Base-by-base conservation (phyloP, 2,888 invertebrate species). In the Branchipolynoe longqiensis region DNA sequence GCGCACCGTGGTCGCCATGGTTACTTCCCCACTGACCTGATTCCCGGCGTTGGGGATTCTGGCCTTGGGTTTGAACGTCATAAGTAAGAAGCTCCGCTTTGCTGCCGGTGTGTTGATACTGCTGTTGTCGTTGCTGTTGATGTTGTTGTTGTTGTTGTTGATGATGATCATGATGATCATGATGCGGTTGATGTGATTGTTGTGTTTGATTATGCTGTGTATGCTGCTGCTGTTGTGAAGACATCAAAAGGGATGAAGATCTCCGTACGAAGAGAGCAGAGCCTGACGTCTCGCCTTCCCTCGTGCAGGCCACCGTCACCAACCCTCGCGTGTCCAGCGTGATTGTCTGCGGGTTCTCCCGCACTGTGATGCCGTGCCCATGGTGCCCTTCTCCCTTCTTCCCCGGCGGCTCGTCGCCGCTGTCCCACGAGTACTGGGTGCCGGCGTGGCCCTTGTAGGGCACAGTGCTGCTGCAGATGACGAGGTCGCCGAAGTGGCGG, bases 401-500 rank as follows among this genome's bases (percentile, higher is more conserved):
- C 1, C 2, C 12, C n/a, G 28, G 12, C 4, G 28, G 41, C 4
- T 38, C 28, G 14, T 25, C 4, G 40, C 54, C 64, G 62, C 58
- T 58, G 25, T 54, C 58, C 28, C 38, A 85, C 41, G 38, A 87
- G 33, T 18, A 8, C 3, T 22, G 54, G 25, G 28, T 78, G 48
- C 78, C 22, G 41, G 88, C 88, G 8, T 90, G 87, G 2, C 90
- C 90, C 33, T 90, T 90, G 58, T 89, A 92, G 0, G 92, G 91
- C 25, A 91, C 91, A 6, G 88, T 86, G n/a, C 89, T 90, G 86
- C 91, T 92, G 73, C 90, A 89, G 56, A 92, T 90, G 58, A 92
- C 87, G 25, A 92, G 87, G 31, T 92, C 92, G 18, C 91, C 92
- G 87, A 92, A 92, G 86, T 92, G 91, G 69, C 90, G 90, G 84